A percentile compares a stretch with the other conserved stretches of the same genome.
phyloP scores from a whole-genome alignment of 2,113 vertebrate genomes.

The Eidolon helvum region DNA sequence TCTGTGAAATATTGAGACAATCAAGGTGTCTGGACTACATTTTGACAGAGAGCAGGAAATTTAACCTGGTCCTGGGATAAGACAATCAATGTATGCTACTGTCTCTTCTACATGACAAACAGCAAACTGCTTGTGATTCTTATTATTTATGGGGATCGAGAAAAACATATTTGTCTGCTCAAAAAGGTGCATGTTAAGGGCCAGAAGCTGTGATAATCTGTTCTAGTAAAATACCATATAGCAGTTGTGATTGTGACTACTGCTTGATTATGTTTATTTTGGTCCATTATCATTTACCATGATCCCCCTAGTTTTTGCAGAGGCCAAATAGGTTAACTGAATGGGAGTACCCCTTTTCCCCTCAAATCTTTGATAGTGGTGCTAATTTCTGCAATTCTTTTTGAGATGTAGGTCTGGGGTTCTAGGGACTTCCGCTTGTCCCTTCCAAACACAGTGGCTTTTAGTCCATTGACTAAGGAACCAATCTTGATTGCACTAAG shows the following conservation, averaged over 20 bases:
- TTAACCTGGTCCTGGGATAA: background rate
- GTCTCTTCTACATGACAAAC: background rate
- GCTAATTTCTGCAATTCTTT: background rate
- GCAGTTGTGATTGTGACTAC: background rate
- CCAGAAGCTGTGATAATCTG: background rate
- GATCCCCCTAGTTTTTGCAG: background rate
- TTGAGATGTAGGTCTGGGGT: background rate
- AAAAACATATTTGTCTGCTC: background rate
- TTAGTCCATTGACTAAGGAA: background rate
- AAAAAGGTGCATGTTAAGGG: background rate
- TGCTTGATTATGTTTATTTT: background rate
- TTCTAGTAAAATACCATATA: background rate
- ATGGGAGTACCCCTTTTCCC: background rate
- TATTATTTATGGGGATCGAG: background rate
- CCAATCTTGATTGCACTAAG: background rate
- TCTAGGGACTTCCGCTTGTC: background rate
- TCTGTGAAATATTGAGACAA: background rate
- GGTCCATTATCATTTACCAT: background rate
- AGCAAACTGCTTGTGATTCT: background rate
- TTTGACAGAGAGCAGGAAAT: background rate
- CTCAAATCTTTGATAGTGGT: background rate
- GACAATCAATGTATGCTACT: background rate
- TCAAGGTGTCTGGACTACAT: background rate
- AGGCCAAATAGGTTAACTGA: background rate
- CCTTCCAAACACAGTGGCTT: background rate